Conservation (phyloP, 2,797 vertebrate species). For the Epinephelus malabaricus region DNA sequence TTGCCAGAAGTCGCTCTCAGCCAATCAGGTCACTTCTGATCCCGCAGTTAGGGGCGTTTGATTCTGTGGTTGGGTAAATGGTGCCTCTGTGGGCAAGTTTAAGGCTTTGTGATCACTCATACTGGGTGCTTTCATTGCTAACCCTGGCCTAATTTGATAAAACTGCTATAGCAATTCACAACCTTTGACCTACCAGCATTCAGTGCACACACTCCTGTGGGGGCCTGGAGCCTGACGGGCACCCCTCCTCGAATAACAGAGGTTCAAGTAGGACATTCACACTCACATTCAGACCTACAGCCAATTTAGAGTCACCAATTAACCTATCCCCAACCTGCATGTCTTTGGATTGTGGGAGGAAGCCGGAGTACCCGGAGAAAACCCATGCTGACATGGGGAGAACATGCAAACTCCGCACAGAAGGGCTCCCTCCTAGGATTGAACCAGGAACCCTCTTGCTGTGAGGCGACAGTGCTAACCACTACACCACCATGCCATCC, state of each 20-base stretch:
- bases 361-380: too few species aligned
- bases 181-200: slow-evolving; percentile 35
- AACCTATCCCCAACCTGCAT: too few species aligned
- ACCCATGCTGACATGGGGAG: too few species aligned
- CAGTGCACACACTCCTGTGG: slow-evolving; percentile 19
- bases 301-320: too few species aligned
- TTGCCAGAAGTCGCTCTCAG: slow-evolving; percentile 49
- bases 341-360: too few species aligned
- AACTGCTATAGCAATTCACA: slow-evolving; percentile 38
- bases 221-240: slow-evolving; percentile 24
- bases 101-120: slow-evolving; percentile 43
- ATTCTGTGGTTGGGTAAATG: slow-evolving; percentile 41
- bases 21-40: slow-evolving; percentile 50
- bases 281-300: too few species aligned
- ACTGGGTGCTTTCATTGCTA: slow-evolving; percentile 25
- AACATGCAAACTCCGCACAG: too few species aligned
- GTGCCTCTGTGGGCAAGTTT: slow-evolving; percentile 42
- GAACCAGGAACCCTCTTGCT: too few species aligned
- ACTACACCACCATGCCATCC: too few species aligned
- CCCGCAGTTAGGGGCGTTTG: slow-evolving; percentile 19
- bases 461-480: too few species aligned
- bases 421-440: too few species aligned
- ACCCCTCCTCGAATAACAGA: slow-evolving; percentile 20
- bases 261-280: not conserved
- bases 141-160: slow-evolving; percentile 25